Percentiles rank a stretch among this genome's conserved stretches.
phyloP scores from a whole-genome alignment of 2,797 vertebrate species.

The Onychomys leucogaster region DNA sequence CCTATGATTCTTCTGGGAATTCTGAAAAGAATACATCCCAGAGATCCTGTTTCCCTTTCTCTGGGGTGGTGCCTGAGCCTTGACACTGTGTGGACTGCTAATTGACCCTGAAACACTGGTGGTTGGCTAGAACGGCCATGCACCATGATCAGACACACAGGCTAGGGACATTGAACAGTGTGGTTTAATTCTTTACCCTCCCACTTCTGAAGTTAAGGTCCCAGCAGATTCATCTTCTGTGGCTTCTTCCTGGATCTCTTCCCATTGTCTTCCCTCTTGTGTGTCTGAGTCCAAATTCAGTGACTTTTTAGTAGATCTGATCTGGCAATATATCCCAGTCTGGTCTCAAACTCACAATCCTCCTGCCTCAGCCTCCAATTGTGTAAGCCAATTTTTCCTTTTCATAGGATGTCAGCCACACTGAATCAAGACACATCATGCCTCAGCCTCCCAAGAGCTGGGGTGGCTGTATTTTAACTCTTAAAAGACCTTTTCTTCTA shows the following conservation, averaged over 20 bases:
- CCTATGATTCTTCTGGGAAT: background rate
- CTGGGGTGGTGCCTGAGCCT: background rate
- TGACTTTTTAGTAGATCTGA: background rate
- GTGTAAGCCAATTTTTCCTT: background rate
- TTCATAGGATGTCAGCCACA: background rate
- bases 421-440: background rate
- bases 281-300: background rate
- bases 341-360: background rate
- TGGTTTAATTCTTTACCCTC: background rate
- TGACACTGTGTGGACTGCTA: background rate
- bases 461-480: background rate
- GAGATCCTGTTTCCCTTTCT: background rate
- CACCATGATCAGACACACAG: background rate
- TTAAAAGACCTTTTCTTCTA: background rate
- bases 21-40: background rate
- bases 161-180: background rate
- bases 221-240: background rate
- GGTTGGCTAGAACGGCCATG: background rate
- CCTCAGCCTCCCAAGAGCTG: background rate
- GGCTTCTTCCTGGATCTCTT: background rate
- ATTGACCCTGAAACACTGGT: background rate
- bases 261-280: background rate
- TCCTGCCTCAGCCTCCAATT: background rate
- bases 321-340: background rate
- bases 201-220: background rate